Percentiles rank a stretch among this genome's conserved stretches.
phyloP scores from a whole-genome alignment of 2,888 invertebrate genomes.

The Thera britannica region DNA sequence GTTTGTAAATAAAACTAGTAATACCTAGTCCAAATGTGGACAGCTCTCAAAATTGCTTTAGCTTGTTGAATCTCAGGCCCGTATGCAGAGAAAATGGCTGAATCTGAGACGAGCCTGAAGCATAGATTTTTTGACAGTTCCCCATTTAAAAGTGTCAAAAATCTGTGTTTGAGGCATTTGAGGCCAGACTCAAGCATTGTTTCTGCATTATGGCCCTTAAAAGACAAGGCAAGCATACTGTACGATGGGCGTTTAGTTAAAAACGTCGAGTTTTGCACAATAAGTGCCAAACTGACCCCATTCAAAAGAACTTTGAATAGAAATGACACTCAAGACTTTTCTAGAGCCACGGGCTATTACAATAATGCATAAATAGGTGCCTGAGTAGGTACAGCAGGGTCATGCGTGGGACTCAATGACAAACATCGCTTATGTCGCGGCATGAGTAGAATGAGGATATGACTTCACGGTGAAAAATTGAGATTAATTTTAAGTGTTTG shows the following conservation, averaged over 20 bases:
- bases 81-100: too few species aligned
- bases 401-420: conserved; percentile 33
- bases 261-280: background rate
- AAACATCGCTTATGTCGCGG: conserved; percentile 19
- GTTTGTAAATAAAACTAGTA: too few species aligned
- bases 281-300: conserved; percentile 7
- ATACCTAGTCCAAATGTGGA: background rate
- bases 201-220: too few species aligned
- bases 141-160: too few species aligned
- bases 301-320: conserved; percentile 11
- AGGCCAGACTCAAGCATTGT: too few species aligned
- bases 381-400: conserved; percentile 19
- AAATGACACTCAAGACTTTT: conserved; percentile 16
- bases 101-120: too few species aligned
- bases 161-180: too few species aligned
- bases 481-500: conserved; percentile 12
- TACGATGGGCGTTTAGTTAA: background rate
- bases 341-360: conserved; percentile 20
- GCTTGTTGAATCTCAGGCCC: too few species aligned
- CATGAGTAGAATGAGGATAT: conserved; percentile 25
- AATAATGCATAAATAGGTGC: conserved; percentile 25
- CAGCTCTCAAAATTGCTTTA: background rate
- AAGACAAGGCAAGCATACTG: background rate
- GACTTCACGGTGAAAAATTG: conserved; percentile 27
- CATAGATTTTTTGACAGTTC: too few species aligned